Evolutionary conservation across 2,113 vertebrate species (phyloP).

Genomic region (Malurus elegans): DNA sequence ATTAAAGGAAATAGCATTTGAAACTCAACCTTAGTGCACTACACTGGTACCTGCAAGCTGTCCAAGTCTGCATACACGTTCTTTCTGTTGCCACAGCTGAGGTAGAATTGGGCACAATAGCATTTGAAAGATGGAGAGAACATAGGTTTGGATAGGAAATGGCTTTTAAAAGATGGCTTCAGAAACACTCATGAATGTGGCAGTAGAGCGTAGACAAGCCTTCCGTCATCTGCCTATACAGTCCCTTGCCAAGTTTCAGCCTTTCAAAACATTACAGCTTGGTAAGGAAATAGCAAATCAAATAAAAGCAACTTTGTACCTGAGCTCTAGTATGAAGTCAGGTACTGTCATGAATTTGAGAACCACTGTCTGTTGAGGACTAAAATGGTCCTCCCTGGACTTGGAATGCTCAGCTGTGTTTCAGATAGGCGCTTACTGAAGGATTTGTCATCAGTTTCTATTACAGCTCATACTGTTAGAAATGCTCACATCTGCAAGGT

Average conservation of each 20-base stretch:
- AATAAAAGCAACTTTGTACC: neutral
- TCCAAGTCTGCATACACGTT: neutral
- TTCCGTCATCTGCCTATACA: neutral
- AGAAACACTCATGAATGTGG: neutral
- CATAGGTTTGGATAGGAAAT: neutral
- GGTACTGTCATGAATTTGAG: neutral
- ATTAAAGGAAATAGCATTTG: neutral
- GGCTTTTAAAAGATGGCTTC: neutral
- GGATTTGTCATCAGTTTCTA: slow-evolving; percentile 23
- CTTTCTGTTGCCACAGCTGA: neutral
- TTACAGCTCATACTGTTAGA: neutral
- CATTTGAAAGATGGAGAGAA: neutral
- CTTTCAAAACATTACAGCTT: neutral
- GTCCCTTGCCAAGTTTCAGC: neutral
- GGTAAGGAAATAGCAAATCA: neutral
- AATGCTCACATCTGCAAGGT: neutral
- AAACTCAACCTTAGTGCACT: neutral
- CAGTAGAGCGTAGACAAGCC: neutral
- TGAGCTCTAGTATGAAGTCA: neutral
- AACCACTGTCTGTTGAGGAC: neutral
- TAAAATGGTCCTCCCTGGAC: neutral
- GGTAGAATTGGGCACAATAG: neutral
- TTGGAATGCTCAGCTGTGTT: neutral
- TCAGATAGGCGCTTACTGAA: neutral
- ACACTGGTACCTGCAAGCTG: neutral